Evolutionary conservation across 1,140 invertebrate species (phyloP), one percentile per base, ranked within the genome.

Genomic region (Linepithema humile): DNA sequence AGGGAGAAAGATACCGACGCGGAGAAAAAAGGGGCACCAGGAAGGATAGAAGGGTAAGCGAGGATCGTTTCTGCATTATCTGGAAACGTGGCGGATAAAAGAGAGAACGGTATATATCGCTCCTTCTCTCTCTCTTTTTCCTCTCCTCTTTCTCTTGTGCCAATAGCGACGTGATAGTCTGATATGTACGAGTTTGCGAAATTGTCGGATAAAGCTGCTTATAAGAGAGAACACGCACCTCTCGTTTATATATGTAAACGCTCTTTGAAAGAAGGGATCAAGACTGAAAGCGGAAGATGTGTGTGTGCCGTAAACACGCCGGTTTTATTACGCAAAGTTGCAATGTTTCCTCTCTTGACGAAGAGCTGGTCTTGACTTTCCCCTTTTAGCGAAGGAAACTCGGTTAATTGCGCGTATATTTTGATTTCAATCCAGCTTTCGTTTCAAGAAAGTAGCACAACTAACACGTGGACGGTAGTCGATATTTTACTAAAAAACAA

Each of bases 1-100:
- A 23, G 20, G 32, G 48, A 69, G 65, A 6, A 7, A 80, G 75
- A 80, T 78, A 78, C 48, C 62, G 5, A 3, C 23, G 20, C 17
- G 17, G 32, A 67, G 26, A 78, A 67, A 78, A 65, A 29, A 65
- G 48, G 17, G 1, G 10, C 32, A 20, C 35, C 4, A 55, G 62
- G n/a, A 40, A 59, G 5, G 35, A 43, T 12, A n/a, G 35, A 23
- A 15, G 15, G 38, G 17, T 29, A 23, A 69, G 48, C 50, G 48
- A 78, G 48, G 35, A 80, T 80, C 75, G 64, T 80, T 80, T 70
- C 48, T 80, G 64, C 64, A 80, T 80, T 80, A 80, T 80, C 75
- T 80, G 38, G 26, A 69, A 55, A 80, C 35, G 64, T 23, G 45
- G 32, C 62, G 48, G 70, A 43, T 80, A 53, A 78, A 69, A 53